Conservation (phyloP, 2,888 invertebrate species). For the Cryptocephalus primarius region DNA sequence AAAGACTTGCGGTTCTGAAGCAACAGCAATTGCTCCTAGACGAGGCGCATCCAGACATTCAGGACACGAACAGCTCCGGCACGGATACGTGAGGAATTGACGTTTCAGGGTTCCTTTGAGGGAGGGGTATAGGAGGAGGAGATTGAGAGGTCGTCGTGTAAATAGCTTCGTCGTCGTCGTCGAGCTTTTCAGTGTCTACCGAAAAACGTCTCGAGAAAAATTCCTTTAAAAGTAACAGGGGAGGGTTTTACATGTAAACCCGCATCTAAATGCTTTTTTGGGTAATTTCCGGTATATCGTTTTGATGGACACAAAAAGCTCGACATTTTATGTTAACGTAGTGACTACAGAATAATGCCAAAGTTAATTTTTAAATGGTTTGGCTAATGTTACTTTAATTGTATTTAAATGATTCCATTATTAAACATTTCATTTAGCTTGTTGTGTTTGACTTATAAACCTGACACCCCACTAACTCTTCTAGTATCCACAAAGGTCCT, state of each 20-base stretch:
- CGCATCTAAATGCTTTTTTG: no score
- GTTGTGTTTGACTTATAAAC: no score
- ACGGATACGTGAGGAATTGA: slow-evolving; percentile 24
- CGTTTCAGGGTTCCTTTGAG: background rate
- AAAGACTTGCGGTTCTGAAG: slow-evolving; percentile 57
- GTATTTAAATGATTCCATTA: slow-evolving; percentile 1
- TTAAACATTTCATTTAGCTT: no score
- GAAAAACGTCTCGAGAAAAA: background rate
- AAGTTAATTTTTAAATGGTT: slow-evolving; percentile 2
- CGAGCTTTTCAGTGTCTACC: background rate
- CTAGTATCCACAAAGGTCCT: no score
- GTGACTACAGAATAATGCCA: slow-evolving; percentile 4
- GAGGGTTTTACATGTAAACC: no score
- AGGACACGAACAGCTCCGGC: slow-evolving; percentile 38
- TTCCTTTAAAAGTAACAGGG: background rate
- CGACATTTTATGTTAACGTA: slow-evolving; percentile 1
- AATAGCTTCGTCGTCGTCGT: background rate
- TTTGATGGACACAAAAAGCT: no score
- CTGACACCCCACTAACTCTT: no score
- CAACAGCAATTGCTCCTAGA: slow-evolving; percentile 40
- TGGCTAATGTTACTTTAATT: slow-evolving; percentile 5
- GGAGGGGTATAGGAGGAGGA: background rate
- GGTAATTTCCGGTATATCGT: no score
- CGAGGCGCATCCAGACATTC: slow-evolving; percentile 39
- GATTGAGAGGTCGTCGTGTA: background rate